These are phyloP conservation scores for Patella pellucida DNA, from an alignment of 2,888 invertebrate species.

Conservation along the genomic window DNA sequence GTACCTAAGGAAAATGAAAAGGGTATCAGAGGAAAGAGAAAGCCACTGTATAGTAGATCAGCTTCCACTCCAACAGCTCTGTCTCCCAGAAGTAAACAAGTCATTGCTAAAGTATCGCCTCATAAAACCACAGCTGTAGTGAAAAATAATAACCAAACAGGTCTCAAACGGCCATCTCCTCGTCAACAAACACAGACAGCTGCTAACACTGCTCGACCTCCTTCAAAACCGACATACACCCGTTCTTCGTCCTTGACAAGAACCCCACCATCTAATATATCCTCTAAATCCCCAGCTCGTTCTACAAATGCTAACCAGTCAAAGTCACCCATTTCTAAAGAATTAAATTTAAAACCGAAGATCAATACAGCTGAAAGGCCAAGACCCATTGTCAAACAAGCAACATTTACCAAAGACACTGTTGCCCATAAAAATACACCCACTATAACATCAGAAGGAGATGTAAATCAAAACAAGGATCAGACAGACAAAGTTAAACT, in stretches of 20 bases:
- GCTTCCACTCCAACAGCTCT: conserved; percentile 29
- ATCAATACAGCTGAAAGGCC: conserved; percentile 43
- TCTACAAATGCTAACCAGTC: neutral
- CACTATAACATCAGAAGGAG: conserved; percentile 26
- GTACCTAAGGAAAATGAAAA: conserved; percentile 31
- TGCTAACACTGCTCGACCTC: neutral
- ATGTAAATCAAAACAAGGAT: conserved; percentile 22
- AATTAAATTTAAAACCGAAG: neutral
- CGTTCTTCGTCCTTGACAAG: conserved; percentile 33
- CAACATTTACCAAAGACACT: conserved; percentile 91
- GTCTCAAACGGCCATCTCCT: no score
- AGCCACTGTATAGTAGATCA: conserved; percentile 50
- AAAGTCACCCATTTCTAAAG: neutral
- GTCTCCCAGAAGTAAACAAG: neutral
- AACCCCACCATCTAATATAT: conserved; percentile 53
- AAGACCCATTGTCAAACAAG: conserved; percentile 79
- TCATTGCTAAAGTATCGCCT: conserved; percentile 20
- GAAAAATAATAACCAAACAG: neutral
- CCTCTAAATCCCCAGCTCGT: conserved; percentile 20
- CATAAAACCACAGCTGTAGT: conserved; percentile 17
- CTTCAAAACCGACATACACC: neutral
- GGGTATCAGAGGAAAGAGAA: conserved; percentile 52
- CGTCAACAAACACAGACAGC: neutral
- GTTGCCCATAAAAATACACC: conserved; percentile 50
- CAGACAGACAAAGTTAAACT: conserved; percentile 1